These are phyloP conservation scores for Clamator glandarius DNA, from an alignment of 2,797 vertebrate genomes.

Conservation along the genomic window DNA sequence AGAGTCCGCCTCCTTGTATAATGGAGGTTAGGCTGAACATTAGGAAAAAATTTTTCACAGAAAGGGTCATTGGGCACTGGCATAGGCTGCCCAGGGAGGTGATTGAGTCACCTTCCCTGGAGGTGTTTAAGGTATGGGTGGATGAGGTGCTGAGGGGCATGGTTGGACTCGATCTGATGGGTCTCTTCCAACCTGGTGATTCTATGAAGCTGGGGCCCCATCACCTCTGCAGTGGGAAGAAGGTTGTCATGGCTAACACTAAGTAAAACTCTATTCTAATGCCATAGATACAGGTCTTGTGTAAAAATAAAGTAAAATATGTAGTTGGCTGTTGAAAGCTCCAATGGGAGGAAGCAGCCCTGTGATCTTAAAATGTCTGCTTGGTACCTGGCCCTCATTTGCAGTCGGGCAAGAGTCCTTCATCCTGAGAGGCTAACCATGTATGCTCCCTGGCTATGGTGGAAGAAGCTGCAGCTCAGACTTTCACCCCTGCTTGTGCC, in stretches of 20 bases:
- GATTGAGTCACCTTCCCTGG: no score
- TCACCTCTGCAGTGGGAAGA: neutral
- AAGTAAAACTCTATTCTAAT: neutral
- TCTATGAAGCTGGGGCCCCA: neutral
- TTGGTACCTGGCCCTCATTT: neutral
- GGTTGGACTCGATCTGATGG: no score
- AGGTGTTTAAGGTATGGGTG: no score
- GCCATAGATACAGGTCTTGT: neutral
- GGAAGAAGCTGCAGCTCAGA: neutral
- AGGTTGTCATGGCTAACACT: rapidly evolving
- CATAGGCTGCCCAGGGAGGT: no score
- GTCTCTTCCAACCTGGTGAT: no score
- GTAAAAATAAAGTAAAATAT: neutral
- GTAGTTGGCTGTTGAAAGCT: neutral
- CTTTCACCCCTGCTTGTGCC: neutral
- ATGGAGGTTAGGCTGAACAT: no score
- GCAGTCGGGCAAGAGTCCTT: neutral
- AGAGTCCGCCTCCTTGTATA: neutral
- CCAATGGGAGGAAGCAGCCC: neutral
- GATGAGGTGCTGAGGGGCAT: no score
- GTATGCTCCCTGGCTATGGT: neutral
- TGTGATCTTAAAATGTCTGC: neutral
- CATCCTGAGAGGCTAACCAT: neutral
- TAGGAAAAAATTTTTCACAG: no score
- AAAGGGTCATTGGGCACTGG: no score